Conservation (phyloP, 2,113 vertebrate species). For the Pardalotus punctatus region DNA sequence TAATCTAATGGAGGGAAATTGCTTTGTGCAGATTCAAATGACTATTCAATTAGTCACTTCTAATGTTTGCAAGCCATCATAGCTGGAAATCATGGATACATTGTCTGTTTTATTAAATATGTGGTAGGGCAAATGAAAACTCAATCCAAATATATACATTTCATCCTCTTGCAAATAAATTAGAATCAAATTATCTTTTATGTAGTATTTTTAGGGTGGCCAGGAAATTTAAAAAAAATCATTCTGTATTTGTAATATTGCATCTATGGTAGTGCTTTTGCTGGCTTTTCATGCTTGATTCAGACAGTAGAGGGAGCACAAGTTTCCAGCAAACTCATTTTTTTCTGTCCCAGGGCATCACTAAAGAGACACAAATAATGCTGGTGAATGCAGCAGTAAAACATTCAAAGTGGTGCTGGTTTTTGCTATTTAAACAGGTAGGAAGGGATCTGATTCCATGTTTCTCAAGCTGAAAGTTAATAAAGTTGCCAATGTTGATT, state of each 20-base stretch:
- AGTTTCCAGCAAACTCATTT: not conserved
- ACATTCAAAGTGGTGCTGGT: not conserved
- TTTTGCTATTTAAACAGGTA: not conserved
- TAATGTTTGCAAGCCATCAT: constrained; percentile 35
- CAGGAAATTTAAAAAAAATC: not conserved
- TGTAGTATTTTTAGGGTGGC: not conserved
- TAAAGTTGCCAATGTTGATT: not conserved
- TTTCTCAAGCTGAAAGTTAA: not conserved
- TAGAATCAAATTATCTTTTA: not conserved
- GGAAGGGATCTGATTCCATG: not conserved
- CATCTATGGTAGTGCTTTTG: not conserved
- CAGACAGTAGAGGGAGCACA: constrained; percentile 41
- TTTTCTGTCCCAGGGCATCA: not conserved
- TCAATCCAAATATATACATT: not conserved
- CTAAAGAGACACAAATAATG: not conserved
- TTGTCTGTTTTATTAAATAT: constrained; percentile 41
- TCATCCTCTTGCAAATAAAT: constrained; percentile 23
- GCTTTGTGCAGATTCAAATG: constrained; percentile 15
- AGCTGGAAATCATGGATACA: constrained; percentile 15
- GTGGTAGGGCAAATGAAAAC: constrained; percentile 6
- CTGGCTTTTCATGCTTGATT: not conserved
- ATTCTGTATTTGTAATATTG: not conserved
- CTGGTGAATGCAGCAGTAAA: not conserved
- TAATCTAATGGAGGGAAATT: constrained; percentile 41
- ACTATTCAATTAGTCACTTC: constrained; percentile 11